Base-by-base conservation (phyloP, 64 coral and sea anemone genomes). In the Anthopleura sola region DNA sequence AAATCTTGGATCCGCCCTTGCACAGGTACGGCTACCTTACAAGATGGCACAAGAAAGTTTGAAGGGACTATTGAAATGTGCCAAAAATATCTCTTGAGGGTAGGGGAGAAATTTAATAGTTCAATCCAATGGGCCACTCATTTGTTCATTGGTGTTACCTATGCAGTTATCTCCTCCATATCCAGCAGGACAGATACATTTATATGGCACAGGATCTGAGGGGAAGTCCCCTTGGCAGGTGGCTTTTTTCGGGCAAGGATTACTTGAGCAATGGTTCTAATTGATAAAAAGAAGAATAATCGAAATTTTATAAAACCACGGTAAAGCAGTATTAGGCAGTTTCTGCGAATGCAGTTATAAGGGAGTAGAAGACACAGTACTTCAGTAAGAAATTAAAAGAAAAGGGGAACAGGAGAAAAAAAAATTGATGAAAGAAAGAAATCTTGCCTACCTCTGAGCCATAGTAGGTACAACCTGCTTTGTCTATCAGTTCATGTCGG, bases 111-210 rank as follows among this genome's bases (percentile, higher is more conserved):
- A 44, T 44, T 0, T 8, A 40, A 40, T 3, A 40, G 2, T 6
- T 40, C 6, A 40, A 40, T 40, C 39, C 39, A 40, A 40, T 40
- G 39, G 6, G 2, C 39, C 39, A 44, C 4, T 44, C 4, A 44
- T 0, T 44, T 44, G 40, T 44, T 8, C 9, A 3, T 44, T 44
- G 40, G 40, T 44, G 40, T 53, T 53, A 53, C 50, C 50, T 15
- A 53, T 12, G 68, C 68, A 71, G 68, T 71, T 71, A 71, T 34
- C 33, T 71, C 68, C 68, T 71, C 33, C 68, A 71, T 29, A 71
- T n/a, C 68, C 68, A 34, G 24, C 68, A 14, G 68, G 68, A 71
- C 68, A 71, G 17, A 71, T 71, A 14, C 68, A 71, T 34, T 34
- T 71, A 28, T 71, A 71, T 26, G 68, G 24, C 24, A 34, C 33